Evolutionary conservation across 2,888 invertebrate genomes (phyloP).

Genomic region (Thecocarcelia acutangulata): DNA sequence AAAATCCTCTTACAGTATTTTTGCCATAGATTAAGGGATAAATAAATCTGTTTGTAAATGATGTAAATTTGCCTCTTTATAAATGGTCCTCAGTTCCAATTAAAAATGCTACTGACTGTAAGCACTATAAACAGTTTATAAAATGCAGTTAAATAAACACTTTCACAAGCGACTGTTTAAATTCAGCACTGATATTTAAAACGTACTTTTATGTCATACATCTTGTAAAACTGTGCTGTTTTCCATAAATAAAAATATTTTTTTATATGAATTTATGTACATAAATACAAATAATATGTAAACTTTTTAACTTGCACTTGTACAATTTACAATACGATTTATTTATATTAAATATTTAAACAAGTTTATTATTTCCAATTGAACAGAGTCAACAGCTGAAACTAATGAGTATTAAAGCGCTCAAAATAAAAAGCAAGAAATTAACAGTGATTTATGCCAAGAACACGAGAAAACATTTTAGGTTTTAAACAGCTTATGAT

Average conservation of each 20-base stretch:
- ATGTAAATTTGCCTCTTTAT: too few relatives aligned
- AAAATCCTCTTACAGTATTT: too few relatives aligned
- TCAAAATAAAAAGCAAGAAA: slow-evolving; percentile 3
- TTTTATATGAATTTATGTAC: background rate
- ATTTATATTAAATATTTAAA: slow-evolving; percentile 36
- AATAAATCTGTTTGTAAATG: too few relatives aligned
- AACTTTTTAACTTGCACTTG: background rate
- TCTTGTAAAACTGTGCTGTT: background rate
- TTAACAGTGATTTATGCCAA: background rate
- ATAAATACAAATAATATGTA: background rate
- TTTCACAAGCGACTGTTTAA: too few relatives aligned
- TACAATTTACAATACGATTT: slow-evolving; percentile 14
- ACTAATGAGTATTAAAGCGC: slow-evolving; percentile 11
- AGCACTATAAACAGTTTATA: too few relatives aligned
- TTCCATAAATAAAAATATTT: background rate
- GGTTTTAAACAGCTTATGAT: too few relatives aligned
- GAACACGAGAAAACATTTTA: background rate
- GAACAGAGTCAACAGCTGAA: slow-evolving; percentile 42
- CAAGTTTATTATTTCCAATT: slow-evolving; percentile 45
- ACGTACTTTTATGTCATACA: background rate
- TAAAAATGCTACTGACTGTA: too few relatives aligned
- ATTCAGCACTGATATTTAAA: too few relatives aligned
- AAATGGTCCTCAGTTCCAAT: too few relatives aligned
- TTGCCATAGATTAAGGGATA: too few relatives aligned
- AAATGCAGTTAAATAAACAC: too few relatives aligned